Evolutionary conservation across 1,140 invertebrate species (phyloP).

Genomic region (Zaprionus taronus): DNA sequence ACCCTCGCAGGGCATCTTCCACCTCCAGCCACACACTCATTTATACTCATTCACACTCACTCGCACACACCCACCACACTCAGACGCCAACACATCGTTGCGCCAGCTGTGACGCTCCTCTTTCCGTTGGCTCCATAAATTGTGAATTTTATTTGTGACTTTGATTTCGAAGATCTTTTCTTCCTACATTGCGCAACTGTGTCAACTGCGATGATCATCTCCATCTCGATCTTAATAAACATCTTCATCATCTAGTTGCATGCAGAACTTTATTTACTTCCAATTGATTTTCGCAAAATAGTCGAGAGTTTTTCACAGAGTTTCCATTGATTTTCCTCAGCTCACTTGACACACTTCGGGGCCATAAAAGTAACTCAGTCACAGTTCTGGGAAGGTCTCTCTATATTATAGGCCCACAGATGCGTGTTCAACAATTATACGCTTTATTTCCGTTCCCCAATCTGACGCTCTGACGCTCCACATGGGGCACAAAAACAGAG

Average conservation of each 20-base stretch:
- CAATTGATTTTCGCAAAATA: slow-evolving; percentile 14
- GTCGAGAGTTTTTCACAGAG: background rate
- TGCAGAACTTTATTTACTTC: background rate
- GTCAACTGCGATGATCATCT: slow-evolving; percentile 35
- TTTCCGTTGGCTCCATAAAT: slow-evolving; percentile 41
- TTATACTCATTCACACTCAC: slow-evolving; percentile 9
- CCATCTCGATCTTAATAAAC: background rate
- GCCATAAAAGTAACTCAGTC: slow-evolving; percentile 33
- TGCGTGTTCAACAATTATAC: slow-evolving; percentile 51
- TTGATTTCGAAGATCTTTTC: slow-evolving; percentile 24
- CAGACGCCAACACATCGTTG: slow-evolving; percentile 36
- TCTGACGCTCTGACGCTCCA: slow-evolving; percentile 22
- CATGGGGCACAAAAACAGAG: slow-evolving; percentile 35
- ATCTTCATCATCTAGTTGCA: background rate
- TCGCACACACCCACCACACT: slow-evolving; percentile 14
- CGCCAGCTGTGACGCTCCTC: slow-evolving; percentile 34
- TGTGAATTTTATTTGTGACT: slow-evolving; percentile 30
- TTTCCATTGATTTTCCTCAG: slow-evolving; percentile 12
- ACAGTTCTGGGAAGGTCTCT: slow-evolving; percentile 27
- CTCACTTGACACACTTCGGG: slow-evolving; percentile 35
- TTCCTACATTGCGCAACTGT: slow-evolving; percentile 36
- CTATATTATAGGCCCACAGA: slow-evolving; percentile 18
- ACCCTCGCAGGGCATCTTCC: slow-evolving; percentile 38
- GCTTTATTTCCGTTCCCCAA: slow-evolving; percentile 48
- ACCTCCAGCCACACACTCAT: slow-evolving; percentile 21